These are phyloP conservation scores for Parnassius apollo DNA, from an alignment of 2,888 invertebrate species.

Conservation along the genomic window DNA sequence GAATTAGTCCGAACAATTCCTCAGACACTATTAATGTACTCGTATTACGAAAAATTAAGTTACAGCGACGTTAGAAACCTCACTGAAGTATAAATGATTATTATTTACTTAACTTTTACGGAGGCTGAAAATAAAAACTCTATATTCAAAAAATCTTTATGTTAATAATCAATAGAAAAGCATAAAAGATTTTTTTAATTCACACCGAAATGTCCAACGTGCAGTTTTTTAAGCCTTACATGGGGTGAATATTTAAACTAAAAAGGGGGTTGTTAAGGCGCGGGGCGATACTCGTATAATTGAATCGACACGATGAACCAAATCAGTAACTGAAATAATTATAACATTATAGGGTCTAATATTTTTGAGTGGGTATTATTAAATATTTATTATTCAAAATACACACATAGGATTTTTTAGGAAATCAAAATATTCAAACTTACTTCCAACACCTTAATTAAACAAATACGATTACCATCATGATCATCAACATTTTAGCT, in stretches of 20 bases:
- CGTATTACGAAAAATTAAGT: not conserved
- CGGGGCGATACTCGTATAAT: conserved; percentile 52
- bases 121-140: not conserved
- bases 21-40: no score
- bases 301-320: conserved; percentile 56
- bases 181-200: not conserved
- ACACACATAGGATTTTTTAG: conserved; percentile 5
- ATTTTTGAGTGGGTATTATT: conserved; percentile 8
- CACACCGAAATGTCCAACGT: not conserved
- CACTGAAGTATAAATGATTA: not conserved
- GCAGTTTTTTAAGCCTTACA: conserved; percentile 32
- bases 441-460: no score
- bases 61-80: not conserved
- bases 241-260: conserved; percentile 52
- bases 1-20: no score
- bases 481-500: no score
- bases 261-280: conserved; percentile 38
- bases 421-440: no score
- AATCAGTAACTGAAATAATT: conserved; percentile 72
- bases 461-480: no score
- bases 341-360: conserved; percentile 50
- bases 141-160: not conserved
- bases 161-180: not conserved
- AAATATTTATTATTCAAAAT: no score
- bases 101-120: not conserved